These are phyloP conservation scores for Zapornia atra DNA, from an alignment of 2,113 vertebrate genomes.

Conservation along the genomic window DNA sequence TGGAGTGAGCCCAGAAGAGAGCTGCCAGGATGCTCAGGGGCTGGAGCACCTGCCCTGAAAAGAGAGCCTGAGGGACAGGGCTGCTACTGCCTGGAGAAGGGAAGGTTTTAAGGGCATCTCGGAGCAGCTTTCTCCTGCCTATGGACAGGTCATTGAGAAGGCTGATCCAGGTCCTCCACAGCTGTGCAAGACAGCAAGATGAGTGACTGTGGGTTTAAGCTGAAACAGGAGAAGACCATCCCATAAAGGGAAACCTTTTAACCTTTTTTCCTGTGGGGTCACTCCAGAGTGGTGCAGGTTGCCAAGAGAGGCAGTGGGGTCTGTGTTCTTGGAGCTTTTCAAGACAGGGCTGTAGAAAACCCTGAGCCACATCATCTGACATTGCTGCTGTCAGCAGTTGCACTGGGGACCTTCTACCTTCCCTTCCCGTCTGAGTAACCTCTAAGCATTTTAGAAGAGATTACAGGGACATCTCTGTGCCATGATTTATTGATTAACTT, in stretches of 20 bases:
- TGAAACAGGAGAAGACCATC: neutral
- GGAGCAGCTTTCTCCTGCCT: neutral
- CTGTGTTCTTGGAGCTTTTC: neutral
- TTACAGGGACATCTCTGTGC: neutral
- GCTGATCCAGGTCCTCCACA: neutral
- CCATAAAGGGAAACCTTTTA: neutral
- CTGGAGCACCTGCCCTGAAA: neutral
- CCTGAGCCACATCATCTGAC: neutral
- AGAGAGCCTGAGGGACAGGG: neutral
- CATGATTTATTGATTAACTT: neutral
- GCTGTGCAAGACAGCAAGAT: neutral
- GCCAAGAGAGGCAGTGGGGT: neutral
- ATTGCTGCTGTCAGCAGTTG: neutral
- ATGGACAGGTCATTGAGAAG: neutral
- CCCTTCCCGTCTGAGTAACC: neutral
- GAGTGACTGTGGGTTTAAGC: neutral
- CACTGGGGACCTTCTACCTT: neutral
- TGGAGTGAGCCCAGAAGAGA: neutral
- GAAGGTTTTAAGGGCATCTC: neutral
- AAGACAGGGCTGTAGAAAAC: neutral
- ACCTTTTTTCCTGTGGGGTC: neutral
- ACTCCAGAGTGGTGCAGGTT: neutral
- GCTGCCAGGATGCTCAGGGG: neutral
- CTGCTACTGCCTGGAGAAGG: neutral
- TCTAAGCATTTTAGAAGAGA: neutral